Conservation (phyloP, 2,113 vertebrate species). For the Psittacus erithacus region DNA sequence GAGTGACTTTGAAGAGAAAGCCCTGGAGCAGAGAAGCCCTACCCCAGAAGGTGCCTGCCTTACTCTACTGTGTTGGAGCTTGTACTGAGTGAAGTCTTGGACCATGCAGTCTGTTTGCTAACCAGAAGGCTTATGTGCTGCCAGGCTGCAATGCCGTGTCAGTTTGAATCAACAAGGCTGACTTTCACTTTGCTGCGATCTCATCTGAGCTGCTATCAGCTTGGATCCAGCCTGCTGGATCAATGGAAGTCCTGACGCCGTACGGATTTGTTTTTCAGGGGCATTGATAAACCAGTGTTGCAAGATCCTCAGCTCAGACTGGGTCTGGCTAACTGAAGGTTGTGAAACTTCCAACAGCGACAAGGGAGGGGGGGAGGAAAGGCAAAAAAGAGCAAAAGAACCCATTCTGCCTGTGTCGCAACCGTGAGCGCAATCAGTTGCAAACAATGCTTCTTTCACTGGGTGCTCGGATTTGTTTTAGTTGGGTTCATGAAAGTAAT, state of each 20-base stretch:
- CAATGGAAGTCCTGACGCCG: constrained; percentile 24
- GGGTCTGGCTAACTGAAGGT: constrained; percentile 13
- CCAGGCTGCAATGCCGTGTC: not conserved
- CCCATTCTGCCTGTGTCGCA: constrained; percentile 54
- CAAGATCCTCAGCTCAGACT: constrained; percentile 50
- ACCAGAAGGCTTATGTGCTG: not conserved
- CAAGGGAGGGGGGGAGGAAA: not conserved
- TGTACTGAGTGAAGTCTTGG: not conserved
- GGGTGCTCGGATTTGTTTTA: constrained; percentile 23
- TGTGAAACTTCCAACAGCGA: constrained; percentile 64
- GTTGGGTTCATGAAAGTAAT: not conserved
- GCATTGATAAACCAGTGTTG: constrained; percentile 56
- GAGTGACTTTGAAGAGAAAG: not conserved
- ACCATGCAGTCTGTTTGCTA: not conserved
- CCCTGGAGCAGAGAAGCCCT: not conserved
- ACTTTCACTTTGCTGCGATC: not conserved
- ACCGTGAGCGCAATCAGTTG: constrained; percentile 27
- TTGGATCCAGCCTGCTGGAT: constrained; percentile 5
- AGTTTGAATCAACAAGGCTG: not conserved
- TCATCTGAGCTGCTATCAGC: not conserved
- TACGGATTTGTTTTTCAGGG: constrained; percentile 49
- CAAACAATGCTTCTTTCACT: constrained; percentile 40
- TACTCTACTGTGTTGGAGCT: not conserved
- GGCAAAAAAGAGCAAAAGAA: not conserved
- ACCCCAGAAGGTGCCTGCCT: not conserved